A percentile compares a stretch with the other conserved stretches of the same genome.
Evolutionary conservation across 2,113 vertebrate genomes (phyloP).

Genomic region (Protobothrops flavoviridis): DNA sequence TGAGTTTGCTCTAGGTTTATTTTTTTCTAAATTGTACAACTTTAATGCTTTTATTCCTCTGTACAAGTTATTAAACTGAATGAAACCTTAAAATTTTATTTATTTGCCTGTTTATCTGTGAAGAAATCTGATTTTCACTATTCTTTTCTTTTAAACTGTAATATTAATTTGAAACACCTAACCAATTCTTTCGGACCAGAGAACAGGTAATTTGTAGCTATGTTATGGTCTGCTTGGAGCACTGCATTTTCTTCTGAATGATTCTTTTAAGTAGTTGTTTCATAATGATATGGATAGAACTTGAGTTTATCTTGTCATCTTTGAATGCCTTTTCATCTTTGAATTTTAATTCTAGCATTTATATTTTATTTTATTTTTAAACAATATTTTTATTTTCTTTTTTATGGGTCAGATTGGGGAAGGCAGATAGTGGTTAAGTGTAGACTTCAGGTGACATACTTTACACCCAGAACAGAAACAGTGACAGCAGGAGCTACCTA

Average conservation of each 20-base stretch:
- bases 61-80: neutral
- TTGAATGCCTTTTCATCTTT: neutral
- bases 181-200: neutral
- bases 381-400: neutral
- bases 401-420: neutral
- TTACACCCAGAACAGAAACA: neutral
- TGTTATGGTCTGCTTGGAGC: neutral
- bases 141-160: neutral
- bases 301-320: neutral
- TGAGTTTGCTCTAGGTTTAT: neutral
- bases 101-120: neutral
- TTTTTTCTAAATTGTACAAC: neutral
- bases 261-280: neutral
- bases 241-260: neutral
- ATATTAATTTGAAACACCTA: neutral
- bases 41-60: neutral
- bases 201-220: neutral
- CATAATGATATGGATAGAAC: neutral
- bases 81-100: neutral
- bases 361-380: neutral
- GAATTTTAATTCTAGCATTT: neutral
- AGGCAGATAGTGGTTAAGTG: neutral
- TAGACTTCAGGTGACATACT: neutral
- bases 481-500: neutral
- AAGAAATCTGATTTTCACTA: neutral